Base-by-base conservation (phyloP, 2,113 vertebrate species). In the Tretioscincus oriximinensis region DNA sequence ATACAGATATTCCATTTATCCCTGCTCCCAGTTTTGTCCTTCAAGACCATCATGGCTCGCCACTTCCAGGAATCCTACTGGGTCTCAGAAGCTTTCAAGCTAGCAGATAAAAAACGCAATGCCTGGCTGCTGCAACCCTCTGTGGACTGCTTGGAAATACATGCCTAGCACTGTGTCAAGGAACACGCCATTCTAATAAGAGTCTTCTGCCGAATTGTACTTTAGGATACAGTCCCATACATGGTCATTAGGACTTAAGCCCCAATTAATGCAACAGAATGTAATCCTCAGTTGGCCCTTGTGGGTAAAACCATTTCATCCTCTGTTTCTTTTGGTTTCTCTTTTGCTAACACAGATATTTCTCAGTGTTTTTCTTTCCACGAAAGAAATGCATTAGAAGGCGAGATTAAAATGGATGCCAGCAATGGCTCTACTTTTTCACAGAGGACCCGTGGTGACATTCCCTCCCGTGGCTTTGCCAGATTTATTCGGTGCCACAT, bases 401-500 rank as follows among this genome's bases (percentile, higher is more conserved):
- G 24, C 66, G 9, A 35, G 28, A 66, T 66, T 47, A 72, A 73
- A 81, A 74, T 81, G 64, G 22, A 73, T 66, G 63, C 41, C 16
- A 26, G 67, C 66, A 64, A 74, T 29, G 21, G 11, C 16, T 11
- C 26, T 21, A 31, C 41, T 28, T 79, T 45, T 60, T 61, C 31
- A 70, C 21, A 61, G 45, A 71, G 45, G 16, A 41, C 5, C 7
- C 63, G 1, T 7, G 73, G 29, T 61, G 3, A 70, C 45, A 73
- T 72, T 75, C 29, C 61, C 9, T n/a, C 5, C 20, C 47, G 35
- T 24, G 47, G 10, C 28, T 76, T 58, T 74, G 16, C 8, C 20
- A 73, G 7, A 12, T 29, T 85, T 77, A 73, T 80, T 80, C 81
- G 51, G 54, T 45, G 9, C 3, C 7, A n/a, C 79, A 58, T 82